phyloP scores from a whole-genome alignment of 2,113 vertebrate species.

The Phylloscopus whistleri region DNA sequence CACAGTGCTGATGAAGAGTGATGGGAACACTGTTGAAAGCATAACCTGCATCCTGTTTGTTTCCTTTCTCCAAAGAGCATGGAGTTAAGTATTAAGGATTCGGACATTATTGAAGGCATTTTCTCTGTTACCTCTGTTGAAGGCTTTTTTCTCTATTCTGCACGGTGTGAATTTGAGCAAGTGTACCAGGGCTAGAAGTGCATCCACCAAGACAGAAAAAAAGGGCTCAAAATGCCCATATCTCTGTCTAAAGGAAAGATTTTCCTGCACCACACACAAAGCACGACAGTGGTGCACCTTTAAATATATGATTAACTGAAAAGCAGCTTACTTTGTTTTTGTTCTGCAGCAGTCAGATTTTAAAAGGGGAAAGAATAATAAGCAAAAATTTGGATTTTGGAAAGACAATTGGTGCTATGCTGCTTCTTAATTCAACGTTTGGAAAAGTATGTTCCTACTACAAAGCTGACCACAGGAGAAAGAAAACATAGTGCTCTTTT shows the following conservation, averaged over 20 bases:
- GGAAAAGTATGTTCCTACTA: background rate
- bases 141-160: background rate
- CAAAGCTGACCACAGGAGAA: background rate
- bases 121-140: background rate
- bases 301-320: background rate
- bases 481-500: background rate
- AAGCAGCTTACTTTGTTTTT: background rate
- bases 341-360: background rate
- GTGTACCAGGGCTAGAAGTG: background rate
- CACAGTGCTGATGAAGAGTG: background rate
- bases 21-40: background rate
- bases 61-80: background rate
- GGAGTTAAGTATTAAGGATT: background rate
- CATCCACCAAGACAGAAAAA: background rate
- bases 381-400: background rate
- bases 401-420: background rate
- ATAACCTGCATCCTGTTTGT: background rate
- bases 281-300: background rate
- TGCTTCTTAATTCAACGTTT: background rate
- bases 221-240: background rate
- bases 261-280: accelerated
- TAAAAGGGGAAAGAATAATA: background rate
- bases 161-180: background rate
- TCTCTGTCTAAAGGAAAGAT: background rate
- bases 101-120: background rate